Percentiles rank a stretch among this genome's conserved stretches.
These are phyloP conservation scores for Petrolisthes cinctipes DNA, from an alignment of 2,888 invertebrate genomes.

Conservation along the genomic window DNA sequence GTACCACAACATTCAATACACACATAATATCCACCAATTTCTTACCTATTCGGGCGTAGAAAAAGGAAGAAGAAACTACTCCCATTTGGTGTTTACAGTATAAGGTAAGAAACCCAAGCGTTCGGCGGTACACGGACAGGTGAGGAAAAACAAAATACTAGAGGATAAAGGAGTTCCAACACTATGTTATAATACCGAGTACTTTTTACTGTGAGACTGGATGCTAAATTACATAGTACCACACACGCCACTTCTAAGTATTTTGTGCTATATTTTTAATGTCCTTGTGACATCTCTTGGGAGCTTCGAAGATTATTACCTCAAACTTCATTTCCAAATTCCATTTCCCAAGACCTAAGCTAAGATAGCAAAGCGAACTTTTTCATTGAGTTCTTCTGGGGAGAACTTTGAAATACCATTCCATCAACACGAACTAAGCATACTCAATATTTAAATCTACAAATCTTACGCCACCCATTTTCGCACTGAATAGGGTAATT, in stretches of 20 bases:
- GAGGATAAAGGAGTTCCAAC: not conserved
- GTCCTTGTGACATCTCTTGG: conserved; percentile 55
- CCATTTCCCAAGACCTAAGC: no score
- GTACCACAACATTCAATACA: not conserved
- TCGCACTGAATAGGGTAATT: no score
- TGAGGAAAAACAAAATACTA: conserved; percentile 41
- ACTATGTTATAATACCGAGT: not conserved
- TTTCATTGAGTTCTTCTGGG: no score
- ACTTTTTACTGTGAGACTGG: not conserved
- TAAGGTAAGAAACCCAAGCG: conserved; percentile 21
- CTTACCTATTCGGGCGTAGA: conserved; percentile 46
- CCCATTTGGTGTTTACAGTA: conserved; percentile 53
- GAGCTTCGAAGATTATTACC: not conserved
- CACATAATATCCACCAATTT: not conserved
- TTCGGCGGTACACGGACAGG: conserved; percentile 30
- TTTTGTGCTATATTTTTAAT: conserved; percentile 30
- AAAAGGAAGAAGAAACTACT: conserved; percentile 54
- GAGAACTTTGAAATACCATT: no score
- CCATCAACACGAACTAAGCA: no score
- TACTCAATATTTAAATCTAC: no score
- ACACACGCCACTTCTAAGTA: not conserved
- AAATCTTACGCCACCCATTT: no score
- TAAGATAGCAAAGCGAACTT: no score
- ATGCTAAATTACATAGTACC: not conserved
- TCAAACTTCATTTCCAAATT: no score